Evolutionary conservation across 2,113 vertebrate genomes (phyloP).

Genomic region (Gallinago paraguaiae): DNA sequence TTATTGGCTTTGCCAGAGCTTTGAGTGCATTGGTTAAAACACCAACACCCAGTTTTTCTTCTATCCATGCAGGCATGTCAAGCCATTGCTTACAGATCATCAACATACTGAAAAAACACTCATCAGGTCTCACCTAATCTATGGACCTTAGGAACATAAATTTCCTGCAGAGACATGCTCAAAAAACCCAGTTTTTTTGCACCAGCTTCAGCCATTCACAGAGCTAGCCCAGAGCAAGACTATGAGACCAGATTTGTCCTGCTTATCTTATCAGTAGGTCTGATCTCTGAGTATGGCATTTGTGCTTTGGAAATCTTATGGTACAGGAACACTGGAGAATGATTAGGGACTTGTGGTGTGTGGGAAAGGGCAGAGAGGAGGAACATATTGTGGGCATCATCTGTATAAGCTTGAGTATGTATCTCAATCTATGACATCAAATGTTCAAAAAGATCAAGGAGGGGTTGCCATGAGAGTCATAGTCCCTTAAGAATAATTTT

Average conservation of each 20-base stretch:
- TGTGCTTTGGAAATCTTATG: not conserved
- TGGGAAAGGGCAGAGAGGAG: not conserved
- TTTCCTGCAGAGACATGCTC: not conserved
- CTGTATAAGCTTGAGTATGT: not conserved
- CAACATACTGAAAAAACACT: not conserved
- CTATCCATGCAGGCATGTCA: not conserved
- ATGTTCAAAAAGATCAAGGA: not conserved
- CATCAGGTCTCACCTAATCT: not conserved
- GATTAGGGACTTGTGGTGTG: not conserved
- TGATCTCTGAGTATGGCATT: not conserved
- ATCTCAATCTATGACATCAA: not conserved
- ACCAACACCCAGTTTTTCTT: not conserved
- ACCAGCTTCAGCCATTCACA: not conserved
- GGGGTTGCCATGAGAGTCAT: not conserved
- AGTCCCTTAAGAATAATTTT: not conserved
- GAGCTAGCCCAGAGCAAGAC: not conserved
- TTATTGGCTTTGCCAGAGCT: not conserved
- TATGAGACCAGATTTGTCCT: not conserved
- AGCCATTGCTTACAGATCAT: not conserved
- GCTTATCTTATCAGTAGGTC: not conserved
- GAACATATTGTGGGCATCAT: not conserved
- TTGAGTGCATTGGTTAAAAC: not conserved
- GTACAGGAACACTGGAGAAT: not conserved
- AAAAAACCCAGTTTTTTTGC: rapidly evolving
- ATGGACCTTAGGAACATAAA: not conserved